Percentiles rank a stretch among this genome's conserved stretches.
Conservation (phyloP, 2,113 vertebrate genomes). For the Leuciscus idus region DNA sequence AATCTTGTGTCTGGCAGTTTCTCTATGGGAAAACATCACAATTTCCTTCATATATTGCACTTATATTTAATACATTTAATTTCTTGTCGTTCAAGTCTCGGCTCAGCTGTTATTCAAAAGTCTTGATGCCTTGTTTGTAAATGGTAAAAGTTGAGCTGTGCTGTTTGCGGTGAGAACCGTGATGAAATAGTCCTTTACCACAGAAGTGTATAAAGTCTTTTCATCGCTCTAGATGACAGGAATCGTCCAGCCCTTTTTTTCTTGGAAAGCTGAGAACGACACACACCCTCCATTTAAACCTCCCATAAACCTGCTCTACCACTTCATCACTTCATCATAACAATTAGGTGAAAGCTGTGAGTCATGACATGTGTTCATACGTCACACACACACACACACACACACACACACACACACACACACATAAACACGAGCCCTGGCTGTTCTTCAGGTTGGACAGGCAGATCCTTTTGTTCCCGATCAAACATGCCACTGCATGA, state of each 20-base stretch:
- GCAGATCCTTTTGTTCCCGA: neutral
- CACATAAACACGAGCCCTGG: neutral
- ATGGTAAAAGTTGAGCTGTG: neutral
- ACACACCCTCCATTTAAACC: neutral
- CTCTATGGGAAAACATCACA: no score
- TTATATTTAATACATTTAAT: neutral
- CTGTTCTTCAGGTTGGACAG: neutral
- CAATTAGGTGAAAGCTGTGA: constrained; percentile 5
- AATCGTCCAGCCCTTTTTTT: neutral
- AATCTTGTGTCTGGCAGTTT: neutral
- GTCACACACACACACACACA: neutral
- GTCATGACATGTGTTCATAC: neutral
- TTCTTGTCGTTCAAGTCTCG: neutral
- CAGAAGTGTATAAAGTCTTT: neutral
- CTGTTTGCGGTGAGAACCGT: neutral
- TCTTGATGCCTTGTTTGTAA: neutral
- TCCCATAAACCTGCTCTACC: neutral
- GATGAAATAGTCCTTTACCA: neutral
- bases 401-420: neutral
- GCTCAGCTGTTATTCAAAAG: neutral
- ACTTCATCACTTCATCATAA: neutral
- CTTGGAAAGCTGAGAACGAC: neutral
- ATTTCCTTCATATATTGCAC: neutral
- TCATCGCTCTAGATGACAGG: neutral
- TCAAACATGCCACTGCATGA: neutral